Evolutionary conservation across 2,888 invertebrate species (phyloP), one percentile per base, ranked within the genome.

Genomic region (Hyppa rectilinea): DNA sequence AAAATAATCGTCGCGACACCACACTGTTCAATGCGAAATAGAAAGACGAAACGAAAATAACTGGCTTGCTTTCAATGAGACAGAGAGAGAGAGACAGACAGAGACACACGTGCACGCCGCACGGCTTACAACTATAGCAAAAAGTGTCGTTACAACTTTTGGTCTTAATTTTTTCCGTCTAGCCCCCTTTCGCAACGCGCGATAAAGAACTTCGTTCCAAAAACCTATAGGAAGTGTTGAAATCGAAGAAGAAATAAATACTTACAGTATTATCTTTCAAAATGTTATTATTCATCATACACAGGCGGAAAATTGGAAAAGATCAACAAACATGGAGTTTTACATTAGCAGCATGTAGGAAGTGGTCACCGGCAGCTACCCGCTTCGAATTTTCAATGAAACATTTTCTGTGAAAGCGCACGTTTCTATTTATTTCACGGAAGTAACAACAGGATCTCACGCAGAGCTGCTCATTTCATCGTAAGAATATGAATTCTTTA

Each of bases 351-450:
- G 36, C 10, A 4, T 36, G n/a, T 7, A 45, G 23, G 45, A 69
- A 29, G n/a, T 43, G 26, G 58, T 49, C 53, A 17, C 29, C 20
- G 23, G 38, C 26, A 26, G 29, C 23, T 45, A 45, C 7, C 5
- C 34, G 7, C 36, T 65, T 38, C 4, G 14, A 52, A 58, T 53
- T 53, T 55, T n/a, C n/a, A n/a, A n/a, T 56, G 50, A 4, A 26
- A 52, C 34, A 50, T 47, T 62, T 67, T 20, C 45, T 65, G 31
- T 59, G 47, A 67, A 70, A 64, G 45, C 63, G 17, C n/a, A 55
- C 40, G 61, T 59, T 61, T 55, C 26, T 59, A 47, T 81, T 81
- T 59, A 68, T 67, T 76, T n/a, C 10, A 40, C 62, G 31, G 23
- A 53, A 38, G 38, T 53, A 52, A 31, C n/a, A 10, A 31, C 26